Evolutionary conservation across 2,888 invertebrate species (phyloP), one percentile per base, ranked within the genome.

Genomic region (Ramazzottius varieornatus): DNA sequence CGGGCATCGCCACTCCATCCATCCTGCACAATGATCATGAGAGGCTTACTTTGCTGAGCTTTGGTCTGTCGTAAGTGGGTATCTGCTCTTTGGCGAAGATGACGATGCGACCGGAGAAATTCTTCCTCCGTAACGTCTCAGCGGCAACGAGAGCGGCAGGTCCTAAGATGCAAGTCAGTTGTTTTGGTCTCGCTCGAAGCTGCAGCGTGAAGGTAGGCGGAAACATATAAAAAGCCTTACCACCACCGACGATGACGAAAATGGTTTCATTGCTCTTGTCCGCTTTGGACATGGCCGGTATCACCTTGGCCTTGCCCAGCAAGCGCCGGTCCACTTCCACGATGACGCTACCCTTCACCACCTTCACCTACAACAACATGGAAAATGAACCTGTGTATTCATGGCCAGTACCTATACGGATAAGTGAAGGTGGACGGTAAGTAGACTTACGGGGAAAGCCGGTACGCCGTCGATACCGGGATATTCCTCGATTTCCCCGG

Each of bases 401-500:
- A 13, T n/a, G n/a, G n/a, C n/a, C n/a, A n/a, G n/a, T n/a, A n/a
- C n/a, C n/a, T n/a, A n/a, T n/a, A n/a, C n/a, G n/a, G n/a, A n/a
- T n/a, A n/a, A n/a, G n/a, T n/a, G n/a, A n/a, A n/a, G n/a, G n/a
- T n/a, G n/a, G n/a, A 54, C 54, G 8, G 8, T 24, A 13, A n/a
- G 20, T 54, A 29, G 4, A 24, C 81, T 80, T 63, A 92, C 89
- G 76, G 87, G 81, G 75, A 86, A 92, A 72, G 87, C 86, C 0
- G 91, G 91, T 68, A 96, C 74, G 16, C 89, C 88, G 75, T 94
- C 93, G 68, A 93, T 81, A 0, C 93, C 93, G 1, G 96, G 96
- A 73, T 88, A 93, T 74, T 96, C 94, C 80, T 96, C 96, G 72
- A 96, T 94, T 72, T 96, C 94, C 67, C 94, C 94, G 1, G 86